Evolutionary conservation across 2,888 invertebrate genomes (phyloP), one percentile per base, ranked within the genome.

Genomic region (Platynereis dumerilii): DNA sequence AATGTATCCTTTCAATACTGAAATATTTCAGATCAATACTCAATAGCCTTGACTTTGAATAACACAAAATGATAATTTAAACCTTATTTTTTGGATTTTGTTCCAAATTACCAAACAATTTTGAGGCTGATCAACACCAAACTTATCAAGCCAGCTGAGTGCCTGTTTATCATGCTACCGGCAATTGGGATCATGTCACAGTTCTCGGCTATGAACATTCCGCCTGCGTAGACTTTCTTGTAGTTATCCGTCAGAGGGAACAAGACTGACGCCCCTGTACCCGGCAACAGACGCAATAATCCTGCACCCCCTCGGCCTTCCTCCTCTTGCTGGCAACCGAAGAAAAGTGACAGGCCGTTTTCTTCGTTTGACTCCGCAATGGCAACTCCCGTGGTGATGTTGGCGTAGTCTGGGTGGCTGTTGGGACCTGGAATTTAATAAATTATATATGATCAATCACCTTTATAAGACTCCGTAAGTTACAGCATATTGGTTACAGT

Each of bases 301-400:
- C 48, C 48, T n/a, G 48, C 48, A 48, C 48, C 48, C 22, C 48
- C 48, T 20, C 7, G 22, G 7, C 22, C 22, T 48, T 5, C n/a
- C 7, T 48, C 48, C 17, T 48, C 20, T 48, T 48, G 48, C 48
- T 48, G 48, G 17, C 48, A 48, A 5, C 48, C 48, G 22, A 48
- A 48, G 22, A 20, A 48, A 5, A 48, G 48, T 20, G 48, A 20
- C 22, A 48, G 7, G 7, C 48, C 48, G 17, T 48, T 22, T 48
- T 48, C 48, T n/a, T n/a, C 20, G 48, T 48, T 22, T 7, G 10
- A 48, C 7, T 48, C 22, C 20, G 22, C 48, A 12, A 48, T 48
- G n/a, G 48, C 22, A 7, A 48, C 48, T 5, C 48, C 48, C 5
- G 48, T 48, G 7, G 48, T 48, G n/a, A 48, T 48, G 48, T 48